Percentiles rank a stretch among this genome's conserved stretches.
Evolutionary conservation across 1,140 invertebrate species (phyloP).

Genomic region (Archegozetes longisetosus): DNA sequence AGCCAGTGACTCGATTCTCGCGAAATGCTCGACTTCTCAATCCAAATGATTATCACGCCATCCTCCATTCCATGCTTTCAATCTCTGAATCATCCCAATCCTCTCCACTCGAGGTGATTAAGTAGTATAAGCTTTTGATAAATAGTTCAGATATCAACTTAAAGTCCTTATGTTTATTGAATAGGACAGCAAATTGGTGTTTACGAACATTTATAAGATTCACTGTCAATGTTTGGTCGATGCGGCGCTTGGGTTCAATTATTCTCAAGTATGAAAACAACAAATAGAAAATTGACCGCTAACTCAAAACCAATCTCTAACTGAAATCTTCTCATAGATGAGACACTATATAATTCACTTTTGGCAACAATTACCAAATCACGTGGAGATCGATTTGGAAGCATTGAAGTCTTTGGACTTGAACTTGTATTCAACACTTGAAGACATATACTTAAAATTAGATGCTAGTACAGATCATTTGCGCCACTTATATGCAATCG

Average conservation of each 20-base stretch:
- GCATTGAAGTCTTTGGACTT: background rate
- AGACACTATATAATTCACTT: slow-evolving; percentile 13
- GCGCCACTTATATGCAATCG: slow-evolving; percentile 2
- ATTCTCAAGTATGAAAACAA: background rate
- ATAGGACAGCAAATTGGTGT: slow-evolving; percentile 5
- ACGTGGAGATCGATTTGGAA: background rate
- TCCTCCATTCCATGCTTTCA: slow-evolving; percentile 8
- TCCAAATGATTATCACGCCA: slow-evolving; percentile 9
- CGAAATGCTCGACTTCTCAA: background rate
- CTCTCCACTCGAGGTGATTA: background rate
- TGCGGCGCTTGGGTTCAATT: background rate
- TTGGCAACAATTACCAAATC: slow-evolving; percentile 10
- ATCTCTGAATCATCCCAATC: background rate
- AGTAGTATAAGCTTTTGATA: background rate
- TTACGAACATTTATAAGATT: slow-evolving; percentile 9
- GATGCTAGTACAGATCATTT: background rate
- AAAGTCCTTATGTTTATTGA: background rate
- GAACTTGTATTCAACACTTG: slow-evolving; percentile 2
- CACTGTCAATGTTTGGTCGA: slow-evolving; percentile 13
- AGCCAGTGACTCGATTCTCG: background rate
- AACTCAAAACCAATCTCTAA: background rate
- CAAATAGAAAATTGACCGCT: background rate
- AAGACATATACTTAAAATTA: background rate
- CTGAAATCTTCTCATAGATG: slow-evolving; percentile 9
- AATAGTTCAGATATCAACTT: background rate